phyloP scores from a whole-genome alignment of 2,797 vertebrate genomes.

The Centropyge bicolor region DNA sequence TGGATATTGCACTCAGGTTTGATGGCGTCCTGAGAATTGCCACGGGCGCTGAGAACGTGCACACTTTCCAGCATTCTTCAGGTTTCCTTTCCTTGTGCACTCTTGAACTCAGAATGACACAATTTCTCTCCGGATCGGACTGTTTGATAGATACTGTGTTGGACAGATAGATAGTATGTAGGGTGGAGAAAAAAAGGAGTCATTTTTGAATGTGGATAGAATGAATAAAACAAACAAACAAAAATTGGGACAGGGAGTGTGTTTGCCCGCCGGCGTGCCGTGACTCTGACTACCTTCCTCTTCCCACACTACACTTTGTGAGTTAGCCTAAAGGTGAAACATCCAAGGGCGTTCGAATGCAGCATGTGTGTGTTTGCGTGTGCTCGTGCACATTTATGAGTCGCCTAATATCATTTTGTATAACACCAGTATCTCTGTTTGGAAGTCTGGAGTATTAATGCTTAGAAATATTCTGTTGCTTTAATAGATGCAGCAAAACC shows the following conservation, averaged over 20 bases:
- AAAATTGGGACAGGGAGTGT: slow-evolving; percentile 64
- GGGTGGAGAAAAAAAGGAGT: slow-evolving; percentile 3
- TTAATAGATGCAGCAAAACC: neutral
- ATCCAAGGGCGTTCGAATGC: slow-evolving; percentile 57
- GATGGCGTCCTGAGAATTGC: slow-evolving; percentile 63
- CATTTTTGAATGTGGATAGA: slow-evolving; percentile 49
- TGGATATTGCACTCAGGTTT: slow-evolving; percentile 66
- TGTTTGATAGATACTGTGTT: slow-evolving; percentile 60
- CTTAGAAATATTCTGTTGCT: neutral
- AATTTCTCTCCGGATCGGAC: slow-evolving; percentile 44
- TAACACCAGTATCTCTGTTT: neutral
- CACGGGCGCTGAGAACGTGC: slow-evolving; percentile 44
- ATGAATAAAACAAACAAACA: slow-evolving; percentile 73
- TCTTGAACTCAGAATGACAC: slow-evolving; percentile 55
- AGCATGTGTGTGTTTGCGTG: slow-evolving; percentile 18
- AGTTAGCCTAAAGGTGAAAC: slow-evolving; percentile 70
- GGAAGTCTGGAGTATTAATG: neutral
- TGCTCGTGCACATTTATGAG: slow-evolving; percentile 13
- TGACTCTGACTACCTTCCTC: slow-evolving; percentile 66
- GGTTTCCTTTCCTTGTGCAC: slow-evolving; percentile 27
- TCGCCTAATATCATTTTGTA: neutral
- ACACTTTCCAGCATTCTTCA: slow-evolving; percentile 37
- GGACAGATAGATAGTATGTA: slow-evolving; percentile 54
- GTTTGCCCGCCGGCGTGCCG: slow-evolving; percentile 55
- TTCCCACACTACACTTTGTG: slow-evolving; percentile 50